Percentiles rank a stretch among this genome's conserved stretches.
Evolutionary conservation across 2,797 vertebrate genomes (phyloP).

Genomic region (Denticeps clupeoides): DNA sequence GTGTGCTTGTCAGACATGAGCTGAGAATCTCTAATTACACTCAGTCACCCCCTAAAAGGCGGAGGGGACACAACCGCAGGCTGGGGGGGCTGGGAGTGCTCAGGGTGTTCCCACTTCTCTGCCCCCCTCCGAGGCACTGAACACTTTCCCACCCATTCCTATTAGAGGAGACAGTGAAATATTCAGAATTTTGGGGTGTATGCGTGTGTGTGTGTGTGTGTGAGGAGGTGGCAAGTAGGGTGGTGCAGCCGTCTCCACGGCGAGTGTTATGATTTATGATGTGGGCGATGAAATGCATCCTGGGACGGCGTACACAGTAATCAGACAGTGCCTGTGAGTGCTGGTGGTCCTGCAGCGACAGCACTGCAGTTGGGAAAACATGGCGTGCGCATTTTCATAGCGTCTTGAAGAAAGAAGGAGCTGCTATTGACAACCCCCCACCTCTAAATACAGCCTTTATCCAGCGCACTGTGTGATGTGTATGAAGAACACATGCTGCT

Average conservation of each 20-base stretch:
- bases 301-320: constrained; percentile 9
- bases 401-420: constrained; percentile 3
- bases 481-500: constrained; percentile 60
- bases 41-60: constrained; percentile 9
- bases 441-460: constrained; percentile 52
- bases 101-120: constrained; percentile 19
- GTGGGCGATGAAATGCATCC: constrained; percentile 28
- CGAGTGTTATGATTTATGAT: constrained; percentile 35
- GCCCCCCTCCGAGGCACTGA: not conserved
- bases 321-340: constrained; percentile 19
- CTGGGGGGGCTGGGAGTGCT: not conserved
- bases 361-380: constrained; percentile 19
- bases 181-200: constrained; percentile 9
- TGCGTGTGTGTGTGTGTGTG: not conserved
- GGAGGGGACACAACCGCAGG: constrained; percentile 25
- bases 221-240: not conserved
- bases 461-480: constrained; percentile 42
- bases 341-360: constrained; percentile 32
- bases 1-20: constrained; percentile 36
- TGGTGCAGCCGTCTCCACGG: constrained; percentile 5
- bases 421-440: constrained; percentile 36
- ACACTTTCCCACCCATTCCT: constrained; percentile 9
- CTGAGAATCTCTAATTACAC: constrained; percentile 37
- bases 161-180: constrained; percentile 7
- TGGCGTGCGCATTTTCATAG: constrained; percentile 9